Evolutionary conservation across 2,888 invertebrate species (phyloP).

Genomic region (Lithodes maja): DNA sequence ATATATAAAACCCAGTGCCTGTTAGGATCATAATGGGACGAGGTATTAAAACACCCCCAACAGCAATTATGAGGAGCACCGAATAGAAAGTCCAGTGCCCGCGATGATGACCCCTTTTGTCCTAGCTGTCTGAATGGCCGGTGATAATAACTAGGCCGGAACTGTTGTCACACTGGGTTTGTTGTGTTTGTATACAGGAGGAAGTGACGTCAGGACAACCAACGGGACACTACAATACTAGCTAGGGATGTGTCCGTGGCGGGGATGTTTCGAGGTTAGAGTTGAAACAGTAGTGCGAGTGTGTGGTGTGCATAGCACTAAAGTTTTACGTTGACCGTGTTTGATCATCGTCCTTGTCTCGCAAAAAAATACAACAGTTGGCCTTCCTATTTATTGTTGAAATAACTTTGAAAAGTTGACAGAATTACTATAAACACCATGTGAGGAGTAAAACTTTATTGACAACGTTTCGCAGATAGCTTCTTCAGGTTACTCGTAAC

Average conservation of each 20-base stretch:
- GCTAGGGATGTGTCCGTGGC: not conserved
- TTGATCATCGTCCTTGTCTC: too few relatives aligned
- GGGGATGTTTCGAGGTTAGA: not conserved
- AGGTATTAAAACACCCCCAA: not conserved
- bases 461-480: too few relatives aligned
- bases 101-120: not conserved
- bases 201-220: not conserved
- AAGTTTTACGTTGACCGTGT: too few relatives aligned
- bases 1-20: too few relatives aligned
- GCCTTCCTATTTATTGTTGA: too few relatives aligned
- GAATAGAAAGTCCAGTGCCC: not conserved
- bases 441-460: too few relatives aligned
- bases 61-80: not conserved
- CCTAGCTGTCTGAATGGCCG: not conserved
- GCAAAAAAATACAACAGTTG: too few relatives aligned
- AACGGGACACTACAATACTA: not conserved
- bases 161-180: not conserved
- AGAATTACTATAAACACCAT: too few relatives aligned
- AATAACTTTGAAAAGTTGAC: too few relatives aligned
- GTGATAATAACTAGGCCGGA: not conserved
- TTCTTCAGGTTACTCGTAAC: too few relatives aligned
- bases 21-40: too few relatives aligned
- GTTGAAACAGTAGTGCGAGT: not conserved
- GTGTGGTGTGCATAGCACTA: not conserved
- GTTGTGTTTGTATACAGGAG: not conserved